These are phyloP conservation scores for Natator depressus DNA, from an alignment of 2,113 vertebrate genomes.

Conservation along the genomic window DNA sequence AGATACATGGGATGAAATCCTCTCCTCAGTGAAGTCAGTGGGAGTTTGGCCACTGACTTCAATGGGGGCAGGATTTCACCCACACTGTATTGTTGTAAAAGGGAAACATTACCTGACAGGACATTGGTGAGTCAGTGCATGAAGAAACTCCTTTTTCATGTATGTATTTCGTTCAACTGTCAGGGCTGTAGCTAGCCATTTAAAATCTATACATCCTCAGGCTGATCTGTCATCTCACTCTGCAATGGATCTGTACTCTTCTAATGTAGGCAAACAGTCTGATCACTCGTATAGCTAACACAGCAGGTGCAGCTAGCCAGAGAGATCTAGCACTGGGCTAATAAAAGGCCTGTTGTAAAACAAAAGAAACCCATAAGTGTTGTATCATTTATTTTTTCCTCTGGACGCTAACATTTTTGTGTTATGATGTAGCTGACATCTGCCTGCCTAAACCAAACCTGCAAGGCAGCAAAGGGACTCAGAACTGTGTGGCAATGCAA, in stretches of 20 bases:
- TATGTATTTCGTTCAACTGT: not conserved
- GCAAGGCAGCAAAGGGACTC: conserved; percentile 47
- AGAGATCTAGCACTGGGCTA: not conserved
- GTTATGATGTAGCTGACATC: not conserved
- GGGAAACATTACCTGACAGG: not conserved
- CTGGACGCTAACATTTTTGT: conserved; percentile 26
- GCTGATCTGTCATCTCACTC: not conserved
- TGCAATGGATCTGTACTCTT: not conserved
- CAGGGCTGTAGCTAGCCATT: not conserved
- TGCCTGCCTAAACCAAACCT: not conserved
- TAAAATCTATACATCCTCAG: not conserved
- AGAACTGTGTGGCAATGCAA: not conserved
- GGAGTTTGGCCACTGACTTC: not conserved
- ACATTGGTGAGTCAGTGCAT: not conserved
- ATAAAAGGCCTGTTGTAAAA: not conserved
- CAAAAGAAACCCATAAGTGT: conserved; percentile 28
- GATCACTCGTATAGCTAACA: not conserved
- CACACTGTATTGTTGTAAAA: not conserved
- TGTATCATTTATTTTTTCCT: conserved; percentile 9
- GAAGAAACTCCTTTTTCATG: not conserved
- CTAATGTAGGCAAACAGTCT: not conserved
- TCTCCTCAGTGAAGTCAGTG: not conserved
- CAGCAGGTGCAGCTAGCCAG: not conserved
- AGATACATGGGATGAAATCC: not conserved
- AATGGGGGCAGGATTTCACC: not conserved